Base-by-base conservation (phyloP, 2,888 invertebrate genomes). In the Dasypolia templi region DNA sequence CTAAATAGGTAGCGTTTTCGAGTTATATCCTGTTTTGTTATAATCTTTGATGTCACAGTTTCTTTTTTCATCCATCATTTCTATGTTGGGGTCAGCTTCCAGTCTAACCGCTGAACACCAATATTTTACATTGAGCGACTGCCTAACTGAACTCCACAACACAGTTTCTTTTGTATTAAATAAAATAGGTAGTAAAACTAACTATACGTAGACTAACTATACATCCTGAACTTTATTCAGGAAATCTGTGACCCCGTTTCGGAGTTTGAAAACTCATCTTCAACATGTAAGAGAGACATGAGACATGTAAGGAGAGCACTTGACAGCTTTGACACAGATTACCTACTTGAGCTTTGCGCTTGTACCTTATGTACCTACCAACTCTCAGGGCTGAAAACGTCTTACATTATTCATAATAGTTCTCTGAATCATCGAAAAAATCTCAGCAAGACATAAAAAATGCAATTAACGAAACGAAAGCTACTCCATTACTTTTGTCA, bases 371-470 rank as follows among this genome's bases (percentile, higher is more conserved):
- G n/a, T n/a, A n/a, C n/a, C n/a, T n/a, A n/a, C n/a, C 9, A 17
- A 29, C 11, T 19, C 46, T 32, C 0, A 19, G 35, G 11, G 22
- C 42, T 35, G 14, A 51, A 56, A 62, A 66, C n/a, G 46, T 56
- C 32, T 14, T 56, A 46, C 49, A 59, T 55, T 62, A 67, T 63
- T 66, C 42, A 42, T 56, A 64, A 26, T 59, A 5, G 19, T 75
- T 80, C 77, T 80, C 35, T 12, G 59, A 80, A 64, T 74, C 42
- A 77, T 12, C 11, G 56, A 79, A 59, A 71, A 77, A 64, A 71
- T 71, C 61, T 58, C 53, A 66, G 26, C 53, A 29, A 32, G 56
- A 49, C 56, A 66, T 35, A 69, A 51, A 79, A 72, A 70, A 72
- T 44, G 29, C 42, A 74, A 56, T 70, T 59, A 77, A 70, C 32